These are phyloP conservation scores for Miniopterus natalensis DNA, from an alignment of 2,113 vertebrate species.

Conservation along the genomic window DNA sequence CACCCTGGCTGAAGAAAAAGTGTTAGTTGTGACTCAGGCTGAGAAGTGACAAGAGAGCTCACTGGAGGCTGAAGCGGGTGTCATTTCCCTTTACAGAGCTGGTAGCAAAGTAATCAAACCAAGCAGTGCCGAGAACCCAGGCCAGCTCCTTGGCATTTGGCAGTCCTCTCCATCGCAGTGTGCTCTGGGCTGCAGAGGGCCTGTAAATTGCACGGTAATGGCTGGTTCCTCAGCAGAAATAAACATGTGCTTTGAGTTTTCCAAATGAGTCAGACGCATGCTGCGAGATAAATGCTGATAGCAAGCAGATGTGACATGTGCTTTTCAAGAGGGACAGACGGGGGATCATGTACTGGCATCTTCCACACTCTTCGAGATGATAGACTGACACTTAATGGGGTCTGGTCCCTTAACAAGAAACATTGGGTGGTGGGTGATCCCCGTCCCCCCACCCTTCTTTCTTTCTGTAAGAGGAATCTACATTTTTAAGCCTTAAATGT, in stretches of 20 bases:
- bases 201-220: conserved; percentile 88
- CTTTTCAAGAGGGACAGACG: conserved; percentile 83
- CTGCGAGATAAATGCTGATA: conserved; percentile 90
- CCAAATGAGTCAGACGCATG: conserved; percentile 87
- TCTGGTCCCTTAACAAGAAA: conserved; percentile 54
- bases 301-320: conserved; percentile 90
- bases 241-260: conserved; percentile 93
- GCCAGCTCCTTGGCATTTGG: conserved; percentile 81
- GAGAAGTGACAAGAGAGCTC: neutral
- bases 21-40: neutral
- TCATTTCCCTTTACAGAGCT: conserved; percentile 70
- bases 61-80: conserved; percentile 66
- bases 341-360: conserved; percentile 76
- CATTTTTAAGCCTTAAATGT: conserved; percentile 78
- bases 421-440: conserved; percentile 5
- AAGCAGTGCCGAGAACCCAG: conserved; percentile 73
- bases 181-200: conserved; percentile 84
- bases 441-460: neutral
- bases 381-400: conserved; percentile 60
- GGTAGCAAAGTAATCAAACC: conserved; percentile 78
- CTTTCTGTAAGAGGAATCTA: conserved; percentile 65
- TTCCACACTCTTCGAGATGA: conserved; percentile 49
- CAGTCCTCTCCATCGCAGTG: conserved; percentile 74
- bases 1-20: neutral
- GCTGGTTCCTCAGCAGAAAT: conserved; percentile 86